These are phyloP conservation scores for Apamea monoglypha DNA, from an alignment of 2,888 invertebrate species.

Conservation along the genomic window DNA sequence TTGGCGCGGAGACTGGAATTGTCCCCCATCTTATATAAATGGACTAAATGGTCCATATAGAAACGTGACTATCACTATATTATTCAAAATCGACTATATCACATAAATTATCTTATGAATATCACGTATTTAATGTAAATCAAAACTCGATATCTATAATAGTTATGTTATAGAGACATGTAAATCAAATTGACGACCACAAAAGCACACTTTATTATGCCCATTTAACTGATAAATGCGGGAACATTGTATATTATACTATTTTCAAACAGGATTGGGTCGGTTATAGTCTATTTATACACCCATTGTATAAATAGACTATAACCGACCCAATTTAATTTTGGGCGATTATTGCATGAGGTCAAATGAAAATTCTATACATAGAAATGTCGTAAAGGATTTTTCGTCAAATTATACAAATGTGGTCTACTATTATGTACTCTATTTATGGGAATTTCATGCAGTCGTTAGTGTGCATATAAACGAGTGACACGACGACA, in stretches of 20 bases:
- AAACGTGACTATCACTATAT: constrained; percentile 42
- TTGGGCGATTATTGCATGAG: constrained; percentile 15
- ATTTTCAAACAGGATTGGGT: constrained; percentile 33
- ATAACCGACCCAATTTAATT: too few relatives aligned
- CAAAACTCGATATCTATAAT: constrained; percentile 53
- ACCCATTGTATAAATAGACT: too few relatives aligned
- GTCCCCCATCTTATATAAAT: constrained; percentile 21
- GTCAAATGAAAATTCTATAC: constrained; percentile 27
- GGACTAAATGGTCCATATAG: constrained; percentile 39
- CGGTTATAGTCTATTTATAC: constrained; percentile 18
- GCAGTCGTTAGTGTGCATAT: not conserved
- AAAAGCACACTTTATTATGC: constrained; percentile 52
- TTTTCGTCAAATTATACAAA: not conserved
- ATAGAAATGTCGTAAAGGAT: not conserved
- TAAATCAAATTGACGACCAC: constrained; percentile 52
- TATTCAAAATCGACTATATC: constrained; percentile 42
- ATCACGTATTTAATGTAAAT: constrained; percentile 54
- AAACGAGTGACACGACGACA: not conserved
- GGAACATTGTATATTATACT: constrained; percentile 15
- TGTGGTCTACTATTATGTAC: not conserved
- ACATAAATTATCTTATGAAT: constrained; percentile 38
- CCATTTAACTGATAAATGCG: constrained; percentile 51
- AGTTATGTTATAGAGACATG: constrained; percentile 42
- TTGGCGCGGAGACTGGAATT: constrained; percentile 5
- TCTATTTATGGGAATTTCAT: not conserved